Evolutionary conservation across 2,797 vertebrate species (phyloP), one percentile per base, ranked within the genome.

Genomic region (Balearica regulorum): DNA sequence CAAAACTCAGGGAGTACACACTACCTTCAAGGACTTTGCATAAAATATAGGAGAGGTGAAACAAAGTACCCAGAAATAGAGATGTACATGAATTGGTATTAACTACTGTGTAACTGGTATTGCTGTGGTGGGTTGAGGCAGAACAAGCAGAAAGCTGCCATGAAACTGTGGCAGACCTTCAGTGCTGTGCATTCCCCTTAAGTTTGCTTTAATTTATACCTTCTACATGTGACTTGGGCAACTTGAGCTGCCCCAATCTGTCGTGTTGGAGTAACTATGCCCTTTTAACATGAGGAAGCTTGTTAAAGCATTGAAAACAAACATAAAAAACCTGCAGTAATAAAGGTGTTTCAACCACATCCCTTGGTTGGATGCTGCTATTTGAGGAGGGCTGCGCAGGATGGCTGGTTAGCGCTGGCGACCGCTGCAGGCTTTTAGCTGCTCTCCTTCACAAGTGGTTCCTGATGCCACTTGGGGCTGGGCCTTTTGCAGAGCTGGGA

Each of bases 221-320:
- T 33, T 48, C 18, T 54, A 0, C 1, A 0, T 17, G 14, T 0
- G 2, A 1, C 28, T 37, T 16, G 26, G 33, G 44, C 57, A 53
- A 5, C 31, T 24, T 43, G 44, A 35, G 33, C 41, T 89, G 86
- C 31, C 54, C 73, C 37, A 13, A 53, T 16, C 0, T 5, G 14
- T 49, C 55, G 53, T 39, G 20, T 33, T 81, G 57, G 54, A 51
- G 46, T 6, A 22, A 11, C 80, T 68, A 0, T 85, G 53, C 21
- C 48, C 57, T 71, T 68, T 39, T n/a, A 26, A 15, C 33, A 6
- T 4, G 46, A 54, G 31, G 61, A 53, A 49, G 22, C 16, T 71
- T 29, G 35, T 44, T 53, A 89, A 87, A 77, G 29, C 68, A 12
- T 31, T 29, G 51, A 31, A 69, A 77, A 51, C 28, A 87, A 16